Evolutionary conservation across 2,888 invertebrate genomes (phyloP).

Genomic region (Physocephala rufipes): DNA sequence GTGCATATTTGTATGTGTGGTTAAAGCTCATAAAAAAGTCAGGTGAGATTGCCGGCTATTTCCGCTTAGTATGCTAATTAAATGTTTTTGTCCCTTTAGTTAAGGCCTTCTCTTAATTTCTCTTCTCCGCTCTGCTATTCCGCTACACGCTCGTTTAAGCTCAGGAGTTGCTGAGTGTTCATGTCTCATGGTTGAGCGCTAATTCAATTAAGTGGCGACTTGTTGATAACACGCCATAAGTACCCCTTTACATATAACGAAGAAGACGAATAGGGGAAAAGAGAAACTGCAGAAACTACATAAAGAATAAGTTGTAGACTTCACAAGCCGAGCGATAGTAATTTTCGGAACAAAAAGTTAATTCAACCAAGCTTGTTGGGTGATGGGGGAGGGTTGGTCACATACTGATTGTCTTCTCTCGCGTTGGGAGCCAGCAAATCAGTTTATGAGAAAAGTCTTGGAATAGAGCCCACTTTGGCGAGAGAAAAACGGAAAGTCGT

Average conservation of each 20-base stretch:
- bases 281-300: background rate
- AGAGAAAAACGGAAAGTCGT: too few species aligned
- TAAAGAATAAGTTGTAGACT: too few species aligned
- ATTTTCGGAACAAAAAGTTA: too few species aligned
- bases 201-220: slow-evolving; percentile 35
- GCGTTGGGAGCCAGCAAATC: background rate
- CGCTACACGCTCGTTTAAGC: slow-evolving; percentile 5
- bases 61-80: slow-evolving; percentile 27
- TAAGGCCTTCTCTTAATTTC: background rate
- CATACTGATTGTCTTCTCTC: too few species aligned
- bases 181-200: slow-evolving; percentile 28
- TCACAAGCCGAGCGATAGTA: too few species aligned
- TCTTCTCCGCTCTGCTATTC: too few species aligned
- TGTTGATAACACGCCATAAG: slow-evolving; percentile 30
- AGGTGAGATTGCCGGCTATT: too few species aligned
- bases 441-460: background rate
- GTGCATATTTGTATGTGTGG: too few species aligned
- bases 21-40: too few species aligned
- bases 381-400: too few species aligned
- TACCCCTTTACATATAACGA: slow-evolving; percentile 12
- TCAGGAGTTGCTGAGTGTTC: slow-evolving; percentile 17
- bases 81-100: slow-evolving; percentile 11
- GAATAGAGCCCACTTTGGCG: too few species aligned
- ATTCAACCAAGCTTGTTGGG: too few species aligned
- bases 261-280: background rate